Base-by-base conservation (phyloP, 2,888 invertebrate species). In the Ectobius pallidus region DNA sequence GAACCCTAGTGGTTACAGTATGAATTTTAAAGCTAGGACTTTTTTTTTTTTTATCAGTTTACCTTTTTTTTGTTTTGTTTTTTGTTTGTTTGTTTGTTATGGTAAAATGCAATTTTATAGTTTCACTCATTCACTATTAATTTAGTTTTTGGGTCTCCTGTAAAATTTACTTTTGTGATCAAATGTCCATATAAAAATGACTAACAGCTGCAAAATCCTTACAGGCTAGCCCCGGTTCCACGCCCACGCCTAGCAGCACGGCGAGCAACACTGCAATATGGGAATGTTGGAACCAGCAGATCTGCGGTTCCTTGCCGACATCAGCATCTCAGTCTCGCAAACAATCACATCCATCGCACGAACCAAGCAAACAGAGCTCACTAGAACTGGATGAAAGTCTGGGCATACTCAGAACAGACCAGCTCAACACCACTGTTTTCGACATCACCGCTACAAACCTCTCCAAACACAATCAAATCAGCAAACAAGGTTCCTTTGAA, bases 401-500 rank as follows among this genome's bases (percentile, higher is more conserved):
- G 27, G 58, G 52, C n/a, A 52, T 27, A 30, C 27, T 27, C 52
- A 46, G 7, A 18, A 32, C 52, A 39, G 58, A 44, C 32, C 75
- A 70, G 49, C 42, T 32, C 20, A 30, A 44, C 22, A 58, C 58
- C 18, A 44, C 39, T 18, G 32, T 22, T 32, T 32, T 52, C 22
- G 30, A 70, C 75, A 30, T 63, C 46, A 63, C 76, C 76, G 11
- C 6, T 11, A 34, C 52, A 14, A 18, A 25, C 14, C 11, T 18
- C 81, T 80, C 42, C 81, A 80, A 70, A 81, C 34, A 30, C n/a
- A 14, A 80, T 73, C 25, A 46, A 65, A 79, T 83, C 67, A 88
- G 87, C 80, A 93, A 93, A 81, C 91, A 93, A 80, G 92, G 92
- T 81, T 95, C 94, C 1, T 88, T 93, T 78, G 94, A 91, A 77